Evolutionary conservation across 92 coral and sea anemone genomes (phyloP), one percentile per base, ranked within the genome.

Genomic region (Heliopora coerulea): DNA sequence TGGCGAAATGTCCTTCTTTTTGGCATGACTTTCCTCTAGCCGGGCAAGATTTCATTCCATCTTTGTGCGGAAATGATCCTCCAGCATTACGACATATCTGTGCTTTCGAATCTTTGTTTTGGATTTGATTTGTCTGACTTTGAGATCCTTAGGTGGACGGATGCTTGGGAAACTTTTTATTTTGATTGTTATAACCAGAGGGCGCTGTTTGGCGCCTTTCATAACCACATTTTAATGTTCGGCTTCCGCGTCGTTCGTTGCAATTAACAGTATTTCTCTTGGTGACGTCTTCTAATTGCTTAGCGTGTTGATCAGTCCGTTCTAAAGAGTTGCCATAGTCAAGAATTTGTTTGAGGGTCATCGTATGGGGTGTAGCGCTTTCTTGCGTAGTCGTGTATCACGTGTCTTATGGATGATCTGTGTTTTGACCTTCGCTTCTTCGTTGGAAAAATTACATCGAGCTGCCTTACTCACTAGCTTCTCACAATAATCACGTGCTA

Each of bases 71-170:
- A 29, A 68, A 79, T 9, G 75, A 7, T 4, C 83, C 83, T 9
- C 68, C 83, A 42, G 77, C 67, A 40, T 79, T 79, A 14, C 83
- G 68, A 60, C 84, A 80, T 49, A 34, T 78, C 44, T 48, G 82
- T 6, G 76, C 8, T 39, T 69, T 69, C 3, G 19, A 13, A 50
- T n/a, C 28, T 8, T 19, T 46, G 25, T 24, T 33, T 46, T 27
- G 72, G 19, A 29, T 0, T 12, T 41, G 27, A 31, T 61, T 25
- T 28, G n/a, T 1, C 11, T 37, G 37, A 17, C 54, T 31, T 33
- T 46, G 50, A 33, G n/a, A n/a, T n/a, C n/a, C 50, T 33, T 33
- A 54, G 27, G 14, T 25, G 6, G 50, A 65, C 19, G 56, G 12
- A 6, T 18, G 29, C 31, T 67, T 44, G 17, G 58, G 34, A 46